Percentiles rank a stretch among this genome's conserved stretches.
Conservation (phyloP, 2,888 invertebrate species). For the Empis stercorea region DNA sequence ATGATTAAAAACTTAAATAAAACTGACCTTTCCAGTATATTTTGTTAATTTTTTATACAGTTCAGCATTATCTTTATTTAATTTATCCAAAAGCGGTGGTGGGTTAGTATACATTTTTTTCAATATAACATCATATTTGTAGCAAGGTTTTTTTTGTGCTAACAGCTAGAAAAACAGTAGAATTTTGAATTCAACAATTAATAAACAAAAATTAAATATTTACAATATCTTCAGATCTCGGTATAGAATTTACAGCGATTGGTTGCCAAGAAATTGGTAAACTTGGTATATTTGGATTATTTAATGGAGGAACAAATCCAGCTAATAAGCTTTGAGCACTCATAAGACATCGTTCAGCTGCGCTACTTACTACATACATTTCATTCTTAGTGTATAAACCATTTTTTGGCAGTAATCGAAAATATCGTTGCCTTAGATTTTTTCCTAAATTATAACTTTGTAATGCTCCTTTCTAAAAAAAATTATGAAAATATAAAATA, state of each 20-base stretch:
- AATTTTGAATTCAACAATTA: background rate
- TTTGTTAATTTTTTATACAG: constrained; percentile 49
- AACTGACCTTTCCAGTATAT: constrained; percentile 40
- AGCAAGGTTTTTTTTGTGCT: constrained; percentile 41
- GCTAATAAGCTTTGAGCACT: constrained; percentile 67
- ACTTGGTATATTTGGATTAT: constrained; percentile 22
- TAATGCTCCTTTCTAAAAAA: constrained; percentile 55
- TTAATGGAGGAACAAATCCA: constrained; percentile 44
- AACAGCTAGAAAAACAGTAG: constrained; percentile 20
- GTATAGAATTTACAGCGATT: constrained; percentile 68
- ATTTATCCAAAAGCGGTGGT: constrained; percentile 38
- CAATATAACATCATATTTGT: constrained; percentile 40
- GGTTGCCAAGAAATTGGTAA: constrained; percentile 66
- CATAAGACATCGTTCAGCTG: constrained; percentile 72
- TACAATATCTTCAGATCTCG: constrained; percentile 58
- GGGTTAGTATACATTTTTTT: constrained; percentile 38
- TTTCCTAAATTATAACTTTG: constrained; percentile 64
- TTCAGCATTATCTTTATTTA: constrained; percentile 42
- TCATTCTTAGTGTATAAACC: constrained; percentile 45
- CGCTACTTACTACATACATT: constrained; percentile 57
- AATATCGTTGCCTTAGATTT: constrained; percentile 56
- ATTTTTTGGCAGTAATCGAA: constrained; percentile 47
- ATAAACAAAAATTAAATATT: constrained; percentile 17
- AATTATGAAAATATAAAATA: constrained; percentile 8
- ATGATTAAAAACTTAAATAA: background rate